phyloP scores from a whole-genome alignment of 92 coral and sea anemone species.

The Palythoa heliodiscus region DNA sequence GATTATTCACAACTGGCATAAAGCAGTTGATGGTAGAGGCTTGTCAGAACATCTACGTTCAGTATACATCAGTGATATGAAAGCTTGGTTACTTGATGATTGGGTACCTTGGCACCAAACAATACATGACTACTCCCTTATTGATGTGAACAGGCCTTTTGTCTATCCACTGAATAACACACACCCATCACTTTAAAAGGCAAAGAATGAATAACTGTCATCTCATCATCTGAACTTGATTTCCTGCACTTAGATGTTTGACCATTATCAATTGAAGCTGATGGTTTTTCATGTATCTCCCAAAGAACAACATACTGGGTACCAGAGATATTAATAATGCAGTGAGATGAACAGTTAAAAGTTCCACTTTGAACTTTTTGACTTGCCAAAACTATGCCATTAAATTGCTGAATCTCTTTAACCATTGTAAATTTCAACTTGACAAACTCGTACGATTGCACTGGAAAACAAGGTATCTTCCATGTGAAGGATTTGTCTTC shows the following conservation, averaged over 20 bases:
- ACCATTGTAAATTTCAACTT: neutral
- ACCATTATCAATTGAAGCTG: too few relatives aligned
- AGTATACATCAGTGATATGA: conserved; percentile 48
- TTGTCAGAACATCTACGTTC: conserved; percentile 52
- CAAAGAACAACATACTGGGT: conserved; percentile 2
- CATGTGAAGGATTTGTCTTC: neutral
- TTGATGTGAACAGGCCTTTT: conserved; percentile 61
- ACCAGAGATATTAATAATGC: neutral
- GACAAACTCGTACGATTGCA: neutral
- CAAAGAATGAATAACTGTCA: conserved; percentile 16
- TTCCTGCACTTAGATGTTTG: too few relatives aligned
- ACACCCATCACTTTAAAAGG: conserved; percentile 41
- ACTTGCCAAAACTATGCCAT: conserved; percentile 1
- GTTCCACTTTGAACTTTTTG: neutral
- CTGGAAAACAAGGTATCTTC: neutral
- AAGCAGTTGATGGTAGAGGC: conserved; percentile 83
- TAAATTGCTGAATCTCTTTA: neutral
- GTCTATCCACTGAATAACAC: conserved; percentile 14
- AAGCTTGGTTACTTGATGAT: conserved; percentile 66
- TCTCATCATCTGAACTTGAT: too few relatives aligned
- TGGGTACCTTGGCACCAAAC: conserved; percentile 69
- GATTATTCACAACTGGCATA: conserved; percentile 74
- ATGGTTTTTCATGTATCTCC: neutral
- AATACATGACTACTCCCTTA: conserved; percentile 50
- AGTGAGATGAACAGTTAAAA: neutral